phyloP scores from a whole-genome alignment of 2,113 vertebrate genomes.

The Psettodes erumei region DNA sequence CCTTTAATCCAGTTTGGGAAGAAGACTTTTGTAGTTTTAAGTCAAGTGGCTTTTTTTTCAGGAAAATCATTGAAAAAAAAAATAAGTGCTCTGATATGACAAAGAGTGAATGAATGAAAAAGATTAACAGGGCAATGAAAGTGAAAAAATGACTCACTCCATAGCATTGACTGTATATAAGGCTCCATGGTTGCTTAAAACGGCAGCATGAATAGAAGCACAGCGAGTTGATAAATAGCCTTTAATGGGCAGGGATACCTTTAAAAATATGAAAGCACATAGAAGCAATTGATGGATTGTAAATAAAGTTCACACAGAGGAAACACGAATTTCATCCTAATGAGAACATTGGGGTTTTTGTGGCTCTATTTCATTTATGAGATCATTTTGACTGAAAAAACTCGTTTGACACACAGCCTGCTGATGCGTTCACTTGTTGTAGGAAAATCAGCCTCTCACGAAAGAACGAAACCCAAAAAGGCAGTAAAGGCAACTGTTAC shows the following conservation, averaged over 20 bases:
- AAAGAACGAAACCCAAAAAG: not conserved
- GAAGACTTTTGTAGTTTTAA: not conserved
- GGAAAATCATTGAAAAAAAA: not conserved
- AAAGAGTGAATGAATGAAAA: not conserved
- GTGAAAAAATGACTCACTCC: not conserved
- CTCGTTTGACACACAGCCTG: not conserved
- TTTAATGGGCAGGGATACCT: not conserved
- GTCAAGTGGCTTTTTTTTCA: not conserved
- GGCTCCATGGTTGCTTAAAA: not conserved
- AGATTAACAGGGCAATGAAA: constrained; percentile 7
- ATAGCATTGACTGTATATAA: no score
- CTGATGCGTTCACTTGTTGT: constrained; percentile 11
- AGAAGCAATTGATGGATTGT: not conserved
- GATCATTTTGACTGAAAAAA: constrained; percentile 12
- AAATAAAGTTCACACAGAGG: constrained; percentile 1
- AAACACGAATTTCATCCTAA: constrained; percentile 8
- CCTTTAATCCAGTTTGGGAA: not conserved
- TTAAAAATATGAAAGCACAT: constrained; percentile 23
- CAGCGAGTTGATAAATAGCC: not conserved
- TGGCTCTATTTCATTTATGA: constrained; percentile 3
- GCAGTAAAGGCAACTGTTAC: not conserved
- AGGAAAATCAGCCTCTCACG: accelerated
- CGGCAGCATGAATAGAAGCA: not conserved
- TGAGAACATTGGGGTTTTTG: constrained; percentile 3
- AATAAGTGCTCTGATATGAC: not conserved